phyloP scores from a whole-genome alignment of 1,140 invertebrate species.

The Battus philenor region DNA sequence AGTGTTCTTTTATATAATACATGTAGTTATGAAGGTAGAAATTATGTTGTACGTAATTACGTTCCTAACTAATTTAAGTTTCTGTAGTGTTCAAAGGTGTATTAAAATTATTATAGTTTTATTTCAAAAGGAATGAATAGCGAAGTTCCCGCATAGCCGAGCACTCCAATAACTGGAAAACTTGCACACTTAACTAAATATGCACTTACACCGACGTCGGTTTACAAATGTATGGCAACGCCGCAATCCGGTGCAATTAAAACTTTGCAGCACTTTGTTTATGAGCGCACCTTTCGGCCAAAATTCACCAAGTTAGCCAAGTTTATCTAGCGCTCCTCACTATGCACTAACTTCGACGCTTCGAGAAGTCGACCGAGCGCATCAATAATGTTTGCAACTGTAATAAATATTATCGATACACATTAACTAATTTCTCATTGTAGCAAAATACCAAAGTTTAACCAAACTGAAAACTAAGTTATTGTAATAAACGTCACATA shows the following conservation, averaged over 20 bases:
- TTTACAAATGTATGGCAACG: constrained; percentile 23
- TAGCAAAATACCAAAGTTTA: no score
- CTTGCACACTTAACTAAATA: constrained; percentile 18
- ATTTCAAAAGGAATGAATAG: background rate
- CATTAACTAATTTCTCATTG: no score
- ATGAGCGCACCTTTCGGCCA: constrained; percentile 43
- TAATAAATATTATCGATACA: constrained; percentile 34
- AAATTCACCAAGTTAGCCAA: constrained; percentile 35
- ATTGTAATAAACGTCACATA: no score
- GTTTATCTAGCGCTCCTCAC: constrained; percentile 37
- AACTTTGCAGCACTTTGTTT: constrained; percentile 46
- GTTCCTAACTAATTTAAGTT: background rate
- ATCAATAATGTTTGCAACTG: constrained; percentile 36
- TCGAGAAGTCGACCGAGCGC: constrained; percentile 17
- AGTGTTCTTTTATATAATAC: no score
- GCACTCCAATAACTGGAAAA: constrained; percentile 22
- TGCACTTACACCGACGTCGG: constrained; percentile 18
- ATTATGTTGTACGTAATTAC: no score
- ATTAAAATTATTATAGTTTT: no score
- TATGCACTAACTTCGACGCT: constrained; percentile 35
- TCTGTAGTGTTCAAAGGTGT: background rate
- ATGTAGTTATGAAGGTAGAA: no score
- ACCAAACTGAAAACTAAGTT: no score
- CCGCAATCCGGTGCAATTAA: constrained; percentile 51
- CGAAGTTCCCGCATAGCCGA: constrained; percentile 5